Base-by-base conservation (phyloP, 2,113 vertebrate species). In the Notothenia coriiceps region DNA sequence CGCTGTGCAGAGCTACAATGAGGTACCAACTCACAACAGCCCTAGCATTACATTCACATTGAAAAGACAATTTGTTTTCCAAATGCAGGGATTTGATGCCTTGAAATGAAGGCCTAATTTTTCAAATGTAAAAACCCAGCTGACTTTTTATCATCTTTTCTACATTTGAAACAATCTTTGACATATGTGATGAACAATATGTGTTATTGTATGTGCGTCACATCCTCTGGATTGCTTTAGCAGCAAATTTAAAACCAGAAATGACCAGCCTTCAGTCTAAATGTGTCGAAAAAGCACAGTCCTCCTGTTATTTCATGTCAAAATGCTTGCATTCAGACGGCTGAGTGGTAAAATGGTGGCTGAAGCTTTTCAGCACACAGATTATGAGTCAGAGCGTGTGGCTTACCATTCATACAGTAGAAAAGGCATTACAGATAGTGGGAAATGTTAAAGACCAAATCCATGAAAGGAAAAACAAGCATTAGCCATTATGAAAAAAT, bases 1-100 rank as follows among this genome's bases (percentile, higher is more conserved):
- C 0, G 98, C 98, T 3, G 98, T 99, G 85, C 98, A 99, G 95
- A 99, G 98, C 93, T 99, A 97, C 94, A 97, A 96, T 0, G 98
- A 99, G 97, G 98, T 99, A 96, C 90, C 86, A 65, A 79, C 79
- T 47, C 50, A 12, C n/a, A 59, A 51, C 64, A 64, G 52, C 50
- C 52, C 17, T 54, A 50, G 64, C 54, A 46, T 49, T 73, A 63
- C 60, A 56, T 47, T 70, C 49, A 74, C 52, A 85, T 51, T 44
- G 50, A 70, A 10, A 75, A 10, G 18, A 7, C 52, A 71, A 72
- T 77, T 78, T 56, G 29, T 55, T 60, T 50, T 76, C 29, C 29
- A 63, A 51, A 8, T 12, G 7, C 46, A 49, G 22, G 2, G 0
- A 59, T 29, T 29, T 29, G 29, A 29, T 59, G 52, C 43, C 66